A percentile compares a stretch with the other conserved stretches of the same genome.
These are phyloP conservation scores for Pomatorhinus ruficollis DNA, from an alignment of 2,113 vertebrate species.

Conservation along the genomic window DNA sequence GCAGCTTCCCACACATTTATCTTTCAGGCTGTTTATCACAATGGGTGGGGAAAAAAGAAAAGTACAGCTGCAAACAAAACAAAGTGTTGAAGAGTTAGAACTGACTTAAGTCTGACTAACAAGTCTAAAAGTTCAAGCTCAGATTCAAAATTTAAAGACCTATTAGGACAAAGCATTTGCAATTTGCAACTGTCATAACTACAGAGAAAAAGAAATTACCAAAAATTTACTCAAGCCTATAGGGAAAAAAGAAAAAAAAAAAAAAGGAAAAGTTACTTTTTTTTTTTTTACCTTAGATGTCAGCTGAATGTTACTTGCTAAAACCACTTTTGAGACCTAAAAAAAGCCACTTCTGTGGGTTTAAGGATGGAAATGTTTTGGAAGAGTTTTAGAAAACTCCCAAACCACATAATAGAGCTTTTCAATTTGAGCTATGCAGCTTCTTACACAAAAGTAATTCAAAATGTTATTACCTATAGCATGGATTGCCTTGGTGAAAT, in stretches of 20 bases:
- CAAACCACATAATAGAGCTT: background rate
- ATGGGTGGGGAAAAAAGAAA: background rate
- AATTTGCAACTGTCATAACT: background rate
- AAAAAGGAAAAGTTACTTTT: rapidly evolving
- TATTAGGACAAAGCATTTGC: background rate
- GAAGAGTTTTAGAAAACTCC: background rate
- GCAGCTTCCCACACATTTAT: background rate
- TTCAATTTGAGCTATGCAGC: background rate
- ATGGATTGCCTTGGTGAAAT: background rate
- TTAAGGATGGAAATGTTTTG: background rate
- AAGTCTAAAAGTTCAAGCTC: background rate
- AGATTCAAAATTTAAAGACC: background rate
- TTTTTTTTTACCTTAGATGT: background rate
- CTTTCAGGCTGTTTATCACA: background rate
- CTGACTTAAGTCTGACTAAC: background rate
- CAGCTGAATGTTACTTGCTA: background rate
- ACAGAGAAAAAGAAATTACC: background rate
- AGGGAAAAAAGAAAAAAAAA: too few relatives aligned
- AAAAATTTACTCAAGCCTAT: background rate
- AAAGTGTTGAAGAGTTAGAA: background rate
- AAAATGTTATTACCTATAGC: background rate
- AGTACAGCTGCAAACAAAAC: background rate
- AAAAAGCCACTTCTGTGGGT: background rate
- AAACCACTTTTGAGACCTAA: background rate
- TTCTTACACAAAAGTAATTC: background rate